Evolutionary conservation across 92 coral and sea anemone species (phyloP).

Genomic region (Pocillopora grandis): DNA sequence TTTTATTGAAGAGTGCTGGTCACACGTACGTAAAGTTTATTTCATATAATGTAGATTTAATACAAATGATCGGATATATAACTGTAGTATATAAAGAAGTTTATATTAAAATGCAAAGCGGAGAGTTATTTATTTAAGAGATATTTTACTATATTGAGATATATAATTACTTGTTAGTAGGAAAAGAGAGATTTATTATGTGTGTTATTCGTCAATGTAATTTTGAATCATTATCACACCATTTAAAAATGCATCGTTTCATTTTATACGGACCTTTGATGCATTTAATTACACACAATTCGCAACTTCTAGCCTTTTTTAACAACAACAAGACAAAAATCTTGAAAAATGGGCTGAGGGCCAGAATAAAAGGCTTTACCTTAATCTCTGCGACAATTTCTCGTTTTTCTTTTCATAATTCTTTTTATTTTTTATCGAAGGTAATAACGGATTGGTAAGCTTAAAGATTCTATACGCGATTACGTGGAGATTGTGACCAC

Average conservation of each 20-base stretch:
- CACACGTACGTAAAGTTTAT: background rate
- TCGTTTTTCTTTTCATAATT: background rate
- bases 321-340: background rate
- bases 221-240: no score
- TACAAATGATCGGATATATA: background rate
- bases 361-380: conserved; percentile 12
- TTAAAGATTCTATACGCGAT: no score
- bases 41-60: background rate
- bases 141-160: conserved; percentile 8
- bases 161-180: background rate
- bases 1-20: conserved; percentile 26
- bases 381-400: background rate
- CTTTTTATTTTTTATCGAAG: background rate
- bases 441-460: background rate
- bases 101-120: background rate
- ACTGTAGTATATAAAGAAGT: background rate
- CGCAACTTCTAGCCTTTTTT: no score
- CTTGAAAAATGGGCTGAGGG: background rate
- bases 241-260: no score
- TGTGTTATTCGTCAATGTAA: no score
- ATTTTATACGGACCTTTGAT: no score
- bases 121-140: conserved; percentile 14
- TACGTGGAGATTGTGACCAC: no score
- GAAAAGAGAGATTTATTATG: no score
- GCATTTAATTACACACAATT: no score